A percentile compares a stretch with the other conserved stretches of the same genome.
Evolutionary conservation across 1,140 invertebrate species (phyloP).

Genomic region (Tetramorium parvispinum): DNA sequence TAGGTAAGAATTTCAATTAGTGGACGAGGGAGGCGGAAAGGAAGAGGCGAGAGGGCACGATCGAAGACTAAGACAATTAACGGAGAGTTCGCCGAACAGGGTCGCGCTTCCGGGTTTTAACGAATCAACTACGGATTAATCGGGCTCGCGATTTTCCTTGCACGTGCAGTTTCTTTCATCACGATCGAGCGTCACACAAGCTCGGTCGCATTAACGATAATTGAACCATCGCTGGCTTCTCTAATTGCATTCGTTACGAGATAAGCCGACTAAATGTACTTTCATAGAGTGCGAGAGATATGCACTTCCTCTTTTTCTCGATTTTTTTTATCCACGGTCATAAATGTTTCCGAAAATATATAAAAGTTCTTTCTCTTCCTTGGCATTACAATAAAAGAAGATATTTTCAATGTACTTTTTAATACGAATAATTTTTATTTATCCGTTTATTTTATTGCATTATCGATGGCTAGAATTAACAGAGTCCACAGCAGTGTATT

Average conservation of each 20-base stretch:
- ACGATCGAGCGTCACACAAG: constrained; percentile 34
- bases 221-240: constrained; percentile 70
- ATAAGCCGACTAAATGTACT: constrained; percentile 18
- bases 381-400: not conserved
- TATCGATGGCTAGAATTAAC: not conserved
- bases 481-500: not conserved
- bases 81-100: constrained; percentile 59
- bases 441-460: not conserved
- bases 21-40: constrained; percentile 57
- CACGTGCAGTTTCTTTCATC: not conserved
- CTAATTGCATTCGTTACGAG: constrained; percentile 69
- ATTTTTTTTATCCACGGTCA: not conserved
- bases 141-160: constrained; percentile 65
- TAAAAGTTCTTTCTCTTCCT: not conserved
- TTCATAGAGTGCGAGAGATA: constrained; percentile 13
- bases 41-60: not conserved
- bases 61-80: constrained; percentile 60
- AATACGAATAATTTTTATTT: not conserved
- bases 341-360: not conserved
- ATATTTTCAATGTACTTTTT: not conserved
- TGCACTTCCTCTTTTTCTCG: not conserved
- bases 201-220: constrained; percentile 69
- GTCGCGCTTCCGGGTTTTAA: constrained; percentile 76
- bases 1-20: constrained; percentile 80
- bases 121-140: constrained; percentile 77